Base-by-base conservation (phyloP, 2,113 vertebrate genomes). In the Pardalotus punctatus region DNA sequence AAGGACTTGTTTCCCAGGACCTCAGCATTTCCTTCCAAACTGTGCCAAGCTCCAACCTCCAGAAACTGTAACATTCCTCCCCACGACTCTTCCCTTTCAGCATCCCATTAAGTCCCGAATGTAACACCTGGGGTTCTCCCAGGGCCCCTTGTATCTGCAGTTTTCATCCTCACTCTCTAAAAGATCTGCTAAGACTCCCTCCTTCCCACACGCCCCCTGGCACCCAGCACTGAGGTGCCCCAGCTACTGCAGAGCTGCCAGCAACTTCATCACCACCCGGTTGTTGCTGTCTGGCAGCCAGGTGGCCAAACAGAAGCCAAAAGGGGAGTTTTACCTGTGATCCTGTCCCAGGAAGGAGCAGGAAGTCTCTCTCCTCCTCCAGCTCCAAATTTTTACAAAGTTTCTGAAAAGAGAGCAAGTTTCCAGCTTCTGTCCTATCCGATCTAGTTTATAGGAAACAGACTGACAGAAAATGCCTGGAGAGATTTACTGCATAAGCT, bases 231-330 rank as follows among this genome's bases (percentile, higher is more conserved):
- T 1, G 0, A 13, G 17, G 3, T 31, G 20, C 14, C 25, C 17
- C 0, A 0, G 72, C n/a, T 74, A 13, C 76, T n/a, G 53, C 43
- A 73, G 57, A 40, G 38, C 56, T 62, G 35, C 57, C n/a, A 51
- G 61, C 42, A 54, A 66, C 40, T 10, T 3, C 0, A 1, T 13
- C 16, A 56, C 27, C 36, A 19, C 12, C 7, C 3, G 0, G 40
- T 35, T 87, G 69, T 20, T 70, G 64, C 25, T 25, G 54, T 66
- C 51, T 24, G 14, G 45, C 50, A 81, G 38, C 42, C 3, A 0
- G 1, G 11, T 23, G 27, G 18, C 20, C 83, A 54, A 72, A 50
- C 3, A 71, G 48, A 71, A 88, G 36, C 18, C 27, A 38, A 60
- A 70, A 80, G 7, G 18, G 13, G 35, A 82, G 9, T 45, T 61